Evolutionary conservation across 2,888 invertebrate genomes (phyloP), one percentile per base, ranked within the genome.

Genomic region (Marronus borbonicus): DNA sequence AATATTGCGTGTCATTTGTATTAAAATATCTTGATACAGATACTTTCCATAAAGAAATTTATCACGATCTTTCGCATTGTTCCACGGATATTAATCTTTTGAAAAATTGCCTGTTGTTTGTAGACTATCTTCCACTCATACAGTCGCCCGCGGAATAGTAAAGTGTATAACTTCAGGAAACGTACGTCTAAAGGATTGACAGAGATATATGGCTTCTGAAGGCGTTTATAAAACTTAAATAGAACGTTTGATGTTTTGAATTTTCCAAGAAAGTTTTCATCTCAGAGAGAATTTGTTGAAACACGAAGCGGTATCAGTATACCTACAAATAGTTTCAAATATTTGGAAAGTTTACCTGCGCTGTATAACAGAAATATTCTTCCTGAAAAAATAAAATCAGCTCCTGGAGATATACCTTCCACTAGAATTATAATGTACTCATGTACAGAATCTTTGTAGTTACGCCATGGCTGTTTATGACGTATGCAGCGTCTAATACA

Each of bases 1-100:
- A 78, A 78, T 78, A 78, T 78, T 65, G 77, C 77, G 72, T 78
- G 77, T 72, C 77, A 78, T 78, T 78, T 78, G 65, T 78, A 78
- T 78, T 78, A 78, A 72, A 78, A 78, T 72, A 78, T 78, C 77
- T 72, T 55, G 72, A 78, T 78, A 74, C 72, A 69, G 70, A 60
- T 69, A 62, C 77, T 69, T 69, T 72, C 72, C 72, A 74, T 77
- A 70, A 60, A 44, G 76, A 44, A 69, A 77, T 77, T 70, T 77
- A 77, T 77, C 77, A 77, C 77, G 77, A 60, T 62, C 70, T 31
- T 39, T 77, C 77, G 52, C 70, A 60, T 70, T 70, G 70, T 77
- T 69, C 64, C 70, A 36, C 62, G 70, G 70, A 77, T 77, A 77
- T 72, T 77, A 77, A 77, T 77, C 69, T 77, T 60, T 62, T 70